Percentiles rank a stretch among this genome's conserved stretches.
phyloP scores from a whole-genome alignment of 2,888 invertebrate genomes.

The Volucella zonaria region DNA sequence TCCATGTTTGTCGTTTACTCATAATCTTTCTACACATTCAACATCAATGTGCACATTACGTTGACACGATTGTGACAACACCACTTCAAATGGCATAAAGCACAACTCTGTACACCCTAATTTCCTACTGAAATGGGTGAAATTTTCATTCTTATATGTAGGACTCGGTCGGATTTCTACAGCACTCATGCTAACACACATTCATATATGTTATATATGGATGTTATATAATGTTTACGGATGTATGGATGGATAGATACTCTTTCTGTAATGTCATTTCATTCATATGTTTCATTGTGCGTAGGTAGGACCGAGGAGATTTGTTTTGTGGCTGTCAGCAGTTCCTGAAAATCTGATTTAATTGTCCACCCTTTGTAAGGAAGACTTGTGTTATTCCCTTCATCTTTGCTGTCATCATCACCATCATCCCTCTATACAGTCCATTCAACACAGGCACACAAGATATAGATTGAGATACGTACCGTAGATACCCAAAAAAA shows the following conservation, averaged over 20 bases:
- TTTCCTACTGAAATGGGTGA: slow-evolving; percentile 43
- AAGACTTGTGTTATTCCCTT: slow-evolving; percentile 28
- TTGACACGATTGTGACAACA: slow-evolving; percentile 36
- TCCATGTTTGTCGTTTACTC: slow-evolving; percentile 9
- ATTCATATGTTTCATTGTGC: neutral
- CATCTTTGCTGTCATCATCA: slow-evolving; percentile 36
- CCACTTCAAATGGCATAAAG: slow-evolving; percentile 35
- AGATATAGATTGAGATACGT: neutral
- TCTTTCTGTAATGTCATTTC: slow-evolving; percentile 21
- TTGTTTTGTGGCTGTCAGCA: slow-evolving; percentile 38
- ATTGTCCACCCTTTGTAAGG: slow-evolving; percentile 41
- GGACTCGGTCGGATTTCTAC: neutral
- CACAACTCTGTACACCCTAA: slow-evolving; percentile 39
- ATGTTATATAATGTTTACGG: neutral
- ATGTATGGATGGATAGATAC: neutral
- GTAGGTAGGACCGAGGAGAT: neutral
- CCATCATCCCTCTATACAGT: neutral
- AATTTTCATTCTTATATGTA: slow-evolving; percentile 22
- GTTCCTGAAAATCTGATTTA: slow-evolving; percentile 38
- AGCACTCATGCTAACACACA: neutral
- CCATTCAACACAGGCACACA: slow-evolving; percentile 10
- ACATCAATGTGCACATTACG: slow-evolving; percentile 36
- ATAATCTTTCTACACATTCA: slow-evolving; percentile 12
- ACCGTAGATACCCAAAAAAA: too few species aligned
- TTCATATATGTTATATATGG: neutral